Evolutionary conservation across 2,888 invertebrate genomes (phyloP).

Genomic region (Suillia variegata): DNA sequence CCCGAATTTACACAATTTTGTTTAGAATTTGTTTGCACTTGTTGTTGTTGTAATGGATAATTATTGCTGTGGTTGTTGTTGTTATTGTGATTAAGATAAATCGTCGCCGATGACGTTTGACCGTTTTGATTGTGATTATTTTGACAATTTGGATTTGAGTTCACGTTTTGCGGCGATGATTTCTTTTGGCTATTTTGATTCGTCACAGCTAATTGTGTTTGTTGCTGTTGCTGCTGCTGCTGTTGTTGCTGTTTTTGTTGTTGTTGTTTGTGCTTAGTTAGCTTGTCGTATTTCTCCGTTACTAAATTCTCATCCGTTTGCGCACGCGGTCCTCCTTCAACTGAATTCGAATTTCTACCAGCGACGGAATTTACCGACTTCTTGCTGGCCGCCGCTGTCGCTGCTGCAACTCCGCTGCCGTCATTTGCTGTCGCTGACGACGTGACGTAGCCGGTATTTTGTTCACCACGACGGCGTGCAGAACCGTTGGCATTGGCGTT

Average conservation of each 20-base stretch:
- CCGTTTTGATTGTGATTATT: slow-evolving; percentile 35
- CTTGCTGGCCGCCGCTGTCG: slow-evolving; percentile 17
- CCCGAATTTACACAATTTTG: slow-evolving; percentile 28
- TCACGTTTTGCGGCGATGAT: slow-evolving; percentile 44
- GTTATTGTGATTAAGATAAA: slow-evolving; percentile 39
- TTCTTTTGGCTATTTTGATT: slow-evolving; percentile 34
- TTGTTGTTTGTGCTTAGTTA: slow-evolving; percentile 27
- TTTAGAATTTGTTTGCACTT: slow-evolving; percentile 26
- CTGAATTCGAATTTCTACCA: slow-evolving; percentile 48
- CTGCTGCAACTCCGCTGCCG: slow-evolving; percentile 20
- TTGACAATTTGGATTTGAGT: slow-evolving; percentile 16
- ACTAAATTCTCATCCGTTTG: slow-evolving; percentile 45
- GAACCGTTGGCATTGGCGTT: not conserved
- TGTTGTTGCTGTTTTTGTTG: slow-evolving; percentile 24
- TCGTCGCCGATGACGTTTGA: slow-evolving; percentile 41
- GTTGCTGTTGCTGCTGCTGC: slow-evolving; percentile 24
- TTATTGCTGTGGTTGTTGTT: slow-evolving; percentile 33
- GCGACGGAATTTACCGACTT: slow-evolving; percentile 40
- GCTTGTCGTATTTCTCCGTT: slow-evolving; percentile 27
- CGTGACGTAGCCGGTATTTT: slow-evolving; percentile 42
- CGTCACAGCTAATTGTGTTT: slow-evolving; percentile 17
- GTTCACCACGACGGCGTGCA: slow-evolving; percentile 29
- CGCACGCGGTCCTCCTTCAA: slow-evolving; percentile 61
- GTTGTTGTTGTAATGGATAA: slow-evolving; percentile 34
- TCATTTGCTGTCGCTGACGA: too few relatives aligned